These are phyloP conservation scores for Meloidogyne exigua DNA, from an alignment of 1,140 invertebrate species.

Conservation along the genomic window DNA sequence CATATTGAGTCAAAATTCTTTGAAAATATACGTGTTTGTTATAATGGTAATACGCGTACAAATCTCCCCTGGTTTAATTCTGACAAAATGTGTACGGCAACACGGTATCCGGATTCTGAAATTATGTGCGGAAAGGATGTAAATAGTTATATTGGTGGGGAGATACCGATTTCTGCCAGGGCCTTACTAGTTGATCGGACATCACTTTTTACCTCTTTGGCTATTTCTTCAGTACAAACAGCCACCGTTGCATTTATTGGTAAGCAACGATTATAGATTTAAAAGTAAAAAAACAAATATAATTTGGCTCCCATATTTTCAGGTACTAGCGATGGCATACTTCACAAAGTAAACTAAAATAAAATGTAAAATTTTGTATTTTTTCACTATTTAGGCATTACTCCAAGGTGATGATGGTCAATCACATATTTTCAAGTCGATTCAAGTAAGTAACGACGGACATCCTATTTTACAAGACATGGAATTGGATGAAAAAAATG, in stretches of 20 bases:
- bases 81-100: conserved; percentile 48
- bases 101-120: conserved; percentile 51
- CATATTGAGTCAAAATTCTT: conserved; percentile 59
- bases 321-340: conserved; percentile 45
- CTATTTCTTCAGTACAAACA: conserved; percentile 46
- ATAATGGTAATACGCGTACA: conserved; percentile 49
- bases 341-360: conserved; percentile 46
- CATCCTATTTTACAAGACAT: conserved; percentile 46
- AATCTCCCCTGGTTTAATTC: conserved; percentile 63
- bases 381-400: not conserved
- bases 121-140: conserved; percentile 56
- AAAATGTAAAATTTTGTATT: too few relatives aligned
- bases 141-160: conserved; percentile 58
- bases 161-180: conserved; percentile 46
- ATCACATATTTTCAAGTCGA: conserved; percentile 49
- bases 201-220: conserved; percentile 47
- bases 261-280: too few relatives aligned
- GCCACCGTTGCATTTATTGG: conserved; percentile 62
- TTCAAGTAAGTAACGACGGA: conserved; percentile 46
- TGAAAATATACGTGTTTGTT: conserved; percentile 58
- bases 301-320: too few relatives aligned
- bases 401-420: conserved; percentile 34
- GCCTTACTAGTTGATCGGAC: conserved; percentile 45
- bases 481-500: conserved; percentile 54
- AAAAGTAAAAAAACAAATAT: too few relatives aligned